Evolutionary conservation across 2,888 invertebrate genomes (phyloP).

Genomic region (Salticus scenicus): DNA sequence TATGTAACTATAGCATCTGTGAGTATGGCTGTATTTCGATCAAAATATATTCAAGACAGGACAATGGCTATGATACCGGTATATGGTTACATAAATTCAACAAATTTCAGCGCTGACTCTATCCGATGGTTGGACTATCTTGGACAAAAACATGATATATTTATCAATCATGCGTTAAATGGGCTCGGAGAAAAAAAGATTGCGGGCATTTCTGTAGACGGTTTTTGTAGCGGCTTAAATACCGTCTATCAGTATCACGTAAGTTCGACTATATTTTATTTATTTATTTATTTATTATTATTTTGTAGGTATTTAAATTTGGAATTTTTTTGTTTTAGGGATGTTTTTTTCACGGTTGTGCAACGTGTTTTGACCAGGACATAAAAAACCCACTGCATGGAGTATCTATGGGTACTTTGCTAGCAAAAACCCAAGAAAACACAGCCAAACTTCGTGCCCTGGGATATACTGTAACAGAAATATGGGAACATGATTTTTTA

Average conservation of each 20-base stretch:
- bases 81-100: not conserved
- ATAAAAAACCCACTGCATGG: no score
- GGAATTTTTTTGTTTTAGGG: not conserved
- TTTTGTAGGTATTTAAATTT: not conserved
- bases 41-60: not conserved
- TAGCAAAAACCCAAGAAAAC: not conserved
- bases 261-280: not conserved
- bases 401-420: no score
- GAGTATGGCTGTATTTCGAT: conserved; percentile 8
- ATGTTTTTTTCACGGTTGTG: not conserved
- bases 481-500: no score
- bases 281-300: not conserved
- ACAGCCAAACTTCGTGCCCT: no score
- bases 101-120: not conserved
- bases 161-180: not conserved
- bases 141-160: not conserved
- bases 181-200: not conserved
- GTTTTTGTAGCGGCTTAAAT: conserved; percentile 9
- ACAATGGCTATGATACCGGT: no score
- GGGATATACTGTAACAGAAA: no score
- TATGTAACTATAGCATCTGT: conserved; percentile 30
- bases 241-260: conserved; percentile 28
- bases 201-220: not conserved
- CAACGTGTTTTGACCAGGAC: not conserved
- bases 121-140: conserved; percentile 29